A percentile compares a stretch with the other conserved stretches of the same genome.
phyloP scores from a whole-genome alignment of 2,113 vertebrate genomes.

The Podocnemis expansa region DNA sequence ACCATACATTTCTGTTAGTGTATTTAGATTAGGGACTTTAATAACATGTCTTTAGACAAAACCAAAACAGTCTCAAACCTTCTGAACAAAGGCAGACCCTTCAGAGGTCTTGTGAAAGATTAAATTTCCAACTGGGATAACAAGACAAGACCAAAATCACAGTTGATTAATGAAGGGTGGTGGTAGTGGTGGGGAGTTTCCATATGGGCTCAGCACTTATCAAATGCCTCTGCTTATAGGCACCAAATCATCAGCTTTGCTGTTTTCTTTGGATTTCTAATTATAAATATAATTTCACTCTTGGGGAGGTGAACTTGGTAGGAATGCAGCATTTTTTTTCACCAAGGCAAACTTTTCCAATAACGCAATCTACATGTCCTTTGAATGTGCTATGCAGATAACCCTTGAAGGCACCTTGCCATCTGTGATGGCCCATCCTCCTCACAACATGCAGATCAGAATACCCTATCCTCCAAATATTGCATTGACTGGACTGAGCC shows the following conservation, averaged over 20 bases:
- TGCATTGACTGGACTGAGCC: no score
- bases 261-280: slow-evolving; percentile 33
- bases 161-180: neutral
- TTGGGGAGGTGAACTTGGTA: neutral
- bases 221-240: neutral
- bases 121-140: neutral
- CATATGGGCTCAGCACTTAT: neutral
- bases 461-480: neutral
- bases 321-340: neutral
- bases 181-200: no score
- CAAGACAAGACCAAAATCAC: neutral
- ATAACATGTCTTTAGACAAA: neutral
- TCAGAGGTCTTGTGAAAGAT: slow-evolving; percentile 17
- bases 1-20: neutral
- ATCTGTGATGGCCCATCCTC: neutral
- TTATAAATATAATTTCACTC: neutral
- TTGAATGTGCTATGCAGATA: neutral
- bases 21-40: neutral
- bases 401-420: neutral
- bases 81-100: neutral
- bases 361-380: neutral
- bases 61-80: neutral
- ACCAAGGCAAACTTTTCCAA: neutral
- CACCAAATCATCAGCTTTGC: neutral
- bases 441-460: neutral